Evolutionary conservation across 1,140 invertebrate genomes (phyloP).

Genomic region (Bombus huntii): DNA sequence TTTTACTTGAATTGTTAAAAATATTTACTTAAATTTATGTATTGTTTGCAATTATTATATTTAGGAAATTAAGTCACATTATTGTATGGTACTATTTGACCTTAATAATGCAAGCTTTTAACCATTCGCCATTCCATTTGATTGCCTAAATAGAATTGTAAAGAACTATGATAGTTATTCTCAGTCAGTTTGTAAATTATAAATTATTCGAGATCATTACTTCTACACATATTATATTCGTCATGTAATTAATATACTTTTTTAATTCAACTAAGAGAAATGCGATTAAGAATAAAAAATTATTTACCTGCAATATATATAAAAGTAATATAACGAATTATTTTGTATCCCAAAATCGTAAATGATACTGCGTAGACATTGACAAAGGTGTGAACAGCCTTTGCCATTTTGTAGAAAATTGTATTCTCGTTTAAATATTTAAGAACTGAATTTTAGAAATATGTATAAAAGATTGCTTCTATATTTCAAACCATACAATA

Average conservation of each 20-base stretch:
- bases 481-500: not conserved
- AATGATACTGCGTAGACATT: not conserved
- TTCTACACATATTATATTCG: not conserved
- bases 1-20: conserved; percentile 22
- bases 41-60: not conserved
- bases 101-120: too few relatives aligned
- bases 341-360: too few relatives aligned
- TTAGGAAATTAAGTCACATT: too few relatives aligned
- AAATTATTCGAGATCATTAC: not conserved
- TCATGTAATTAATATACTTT: not conserved
- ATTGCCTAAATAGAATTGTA: conserved; percentile 4
- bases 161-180: not conserved
- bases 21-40: not conserved
- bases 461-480: not conserved
- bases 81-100: too few relatives aligned
- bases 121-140: not conserved
- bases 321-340: not conserved
- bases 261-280: not conserved
- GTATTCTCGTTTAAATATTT: conserved; percentile 15
- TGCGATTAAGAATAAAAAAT: not conserved
- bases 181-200: not conserved
- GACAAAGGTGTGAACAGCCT: not conserved
- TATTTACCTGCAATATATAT: conserved; percentile 5
- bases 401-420: conserved; percentile 28
- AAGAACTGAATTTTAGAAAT: conserved; percentile 7